These are phyloP conservation scores for Carcina quercana DNA, from an alignment of 2,888 invertebrate species.

Conservation along the genomic window DNA sequence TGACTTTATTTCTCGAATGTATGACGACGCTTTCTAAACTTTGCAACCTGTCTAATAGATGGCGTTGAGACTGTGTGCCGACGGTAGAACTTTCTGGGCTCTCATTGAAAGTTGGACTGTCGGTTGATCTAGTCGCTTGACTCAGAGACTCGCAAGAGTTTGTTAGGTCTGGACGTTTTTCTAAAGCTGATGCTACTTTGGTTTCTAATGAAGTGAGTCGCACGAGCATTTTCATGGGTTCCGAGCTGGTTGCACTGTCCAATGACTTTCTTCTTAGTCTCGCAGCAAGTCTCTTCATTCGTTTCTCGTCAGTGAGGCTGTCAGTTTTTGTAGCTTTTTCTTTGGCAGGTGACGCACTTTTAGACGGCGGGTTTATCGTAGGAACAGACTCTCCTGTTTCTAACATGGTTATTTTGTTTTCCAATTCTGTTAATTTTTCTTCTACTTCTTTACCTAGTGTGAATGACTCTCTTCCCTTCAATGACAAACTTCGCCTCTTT, in stretches of 20 bases:
- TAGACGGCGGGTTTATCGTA: slow-evolving; percentile 62
- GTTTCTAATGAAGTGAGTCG: slow-evolving; percentile 85
- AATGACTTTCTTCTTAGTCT: slow-evolving; percentile 82
- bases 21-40: slow-evolving; percentile 77
- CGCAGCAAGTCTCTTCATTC: slow-evolving; percentile 68
- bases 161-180: slow-evolving; percentile 55
- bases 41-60: slow-evolving; percentile 74
- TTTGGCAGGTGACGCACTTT: slow-evolving; percentile 71
- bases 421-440: slow-evolving; percentile 86
- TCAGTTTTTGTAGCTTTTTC: slow-evolving; percentile 69
- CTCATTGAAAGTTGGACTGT: slow-evolving; percentile 44
- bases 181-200: slow-evolving; percentile 79
- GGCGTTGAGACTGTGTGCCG: slow-evolving; percentile 67
- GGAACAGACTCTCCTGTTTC: slow-evolving; percentile 69
- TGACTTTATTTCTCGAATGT: slow-evolving; percentile 78
- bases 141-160: slow-evolving; percentile 76
- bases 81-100: slow-evolving; percentile 44
- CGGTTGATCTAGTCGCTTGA: slow-evolving; percentile 49
- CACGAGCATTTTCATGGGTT: slow-evolving; percentile 87
- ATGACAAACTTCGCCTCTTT: slow-evolving; percentile 85
- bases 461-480: slow-evolving; percentile 88
- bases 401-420: slow-evolving; percentile 82
- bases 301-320: slow-evolving; percentile 60
- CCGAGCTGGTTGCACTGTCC: slow-evolving; percentile 84
- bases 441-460: slow-evolving; percentile 89